Base-by-base conservation (phyloP, 2,888 invertebrate species). In the Apamea epomidion region DNA sequence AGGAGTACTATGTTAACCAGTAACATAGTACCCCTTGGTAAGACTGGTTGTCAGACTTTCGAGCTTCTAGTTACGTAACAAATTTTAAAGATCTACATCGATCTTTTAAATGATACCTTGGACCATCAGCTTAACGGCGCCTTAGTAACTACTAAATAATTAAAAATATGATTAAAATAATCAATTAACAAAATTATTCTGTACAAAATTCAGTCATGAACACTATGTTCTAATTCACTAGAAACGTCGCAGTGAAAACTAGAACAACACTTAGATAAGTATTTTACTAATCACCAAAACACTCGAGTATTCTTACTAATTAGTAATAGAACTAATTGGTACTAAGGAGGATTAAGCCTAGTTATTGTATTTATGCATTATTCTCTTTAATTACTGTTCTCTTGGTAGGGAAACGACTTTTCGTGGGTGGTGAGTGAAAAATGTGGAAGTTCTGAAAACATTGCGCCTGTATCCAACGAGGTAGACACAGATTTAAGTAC, bases 241-340 rank as follows among this genome's bases (percentile, higher is more conserved):
- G 32, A 69, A 74, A 83, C 74, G 54, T 72, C 68, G 51, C 25
- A 74, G 2, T 68, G 62, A 60, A 74, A 87, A 83, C 67, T 79
- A 71, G 84, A 67, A 64, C 83, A 82, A n/a, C 73, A 74, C 12
- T 82, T 81, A 75, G 78, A 73, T 69, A 74, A 80, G 74, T 84
- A 77, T 81, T 80, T 70, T 18, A 70, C 62, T 77, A 85, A 85
- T 85, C 79, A 71, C 70, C 54, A 67, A 86, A 69, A 69, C 71
- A 85, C 86, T 87, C 72, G 25, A 67, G 81, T 80, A 68, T 74
- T 79, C 74, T 65, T 77, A 70, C 32, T 72, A 85, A 87, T 85
- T 87, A 85, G 84, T 42, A 62, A 79, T 70, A 62, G 14, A 37
- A 83, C 69, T 84, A 84, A 86, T 86, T 84, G 72, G 54, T 37